These are phyloP conservation scores for Chaetogeoica ovagalla DNA, from an alignment of 2,888 invertebrate genomes.

Conservation along the genomic window DNA sequence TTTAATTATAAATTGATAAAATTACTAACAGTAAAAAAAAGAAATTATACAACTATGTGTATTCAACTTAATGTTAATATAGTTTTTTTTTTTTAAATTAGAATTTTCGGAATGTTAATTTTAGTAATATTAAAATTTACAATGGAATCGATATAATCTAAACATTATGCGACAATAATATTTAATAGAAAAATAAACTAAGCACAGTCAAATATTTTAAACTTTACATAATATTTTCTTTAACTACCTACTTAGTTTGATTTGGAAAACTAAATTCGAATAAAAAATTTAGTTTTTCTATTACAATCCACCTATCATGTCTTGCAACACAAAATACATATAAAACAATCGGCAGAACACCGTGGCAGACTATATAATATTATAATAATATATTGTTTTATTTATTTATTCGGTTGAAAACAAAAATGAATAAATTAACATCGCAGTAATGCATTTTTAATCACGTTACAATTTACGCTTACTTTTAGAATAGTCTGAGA, in stretches of 20 bases:
- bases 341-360: conserved; percentile 15
- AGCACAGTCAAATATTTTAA: conserved; percentile 51
- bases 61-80: conserved; percentile 7
- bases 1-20: conserved; percentile 48
- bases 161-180: conserved; percentile 37
- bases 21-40: conserved; percentile 48
- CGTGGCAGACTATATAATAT: conserved; percentile 22
- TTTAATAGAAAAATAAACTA: conserved; percentile 53
- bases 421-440: conserved; percentile 14
- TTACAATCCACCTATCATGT: conserved; percentile 38
- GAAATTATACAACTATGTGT: conserved; percentile 41
- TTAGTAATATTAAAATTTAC: conserved; percentile 37
- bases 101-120: conserved; percentile 43
- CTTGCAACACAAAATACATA: conserved; percentile 9
- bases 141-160: conserved; percentile 30
- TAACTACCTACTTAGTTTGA: conserved; percentile 38
- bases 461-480: background rate
- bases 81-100: conserved; percentile 35
- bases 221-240: conserved; percentile 34
- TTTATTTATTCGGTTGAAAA: background rate
- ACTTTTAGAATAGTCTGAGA: conserved; percentile 35
- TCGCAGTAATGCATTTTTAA: background rate
- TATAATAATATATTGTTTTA: conserved; percentile 1
- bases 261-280: conserved; percentile 44
- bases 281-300: conserved; percentile 40